A percentile compares a stretch with the other conserved stretches of the same genome.
Evolutionary conservation across 2,888 invertebrate genomes (phyloP).

Genomic region (Empis stercorea): DNA sequence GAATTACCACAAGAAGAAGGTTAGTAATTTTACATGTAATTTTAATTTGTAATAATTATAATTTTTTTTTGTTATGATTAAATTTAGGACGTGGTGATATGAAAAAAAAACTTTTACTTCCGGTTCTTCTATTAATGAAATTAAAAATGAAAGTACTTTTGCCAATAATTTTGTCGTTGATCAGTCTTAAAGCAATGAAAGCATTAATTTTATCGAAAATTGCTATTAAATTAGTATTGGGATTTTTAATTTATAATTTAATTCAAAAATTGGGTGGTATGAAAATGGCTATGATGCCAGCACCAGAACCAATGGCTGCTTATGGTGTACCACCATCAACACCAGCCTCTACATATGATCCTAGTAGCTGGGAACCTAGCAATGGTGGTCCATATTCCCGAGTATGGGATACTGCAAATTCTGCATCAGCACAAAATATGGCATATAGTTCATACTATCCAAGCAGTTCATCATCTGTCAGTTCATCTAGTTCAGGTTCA

Average conservation of each 20-base stretch:
- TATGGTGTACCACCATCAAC: constrained; percentile 55
- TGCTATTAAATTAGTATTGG: constrained; percentile 66
- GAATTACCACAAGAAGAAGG: constrained; percentile 41
- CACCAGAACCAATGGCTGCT: constrained; percentile 44
- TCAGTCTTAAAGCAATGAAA: constrained; percentile 71
- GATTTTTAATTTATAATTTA: constrained; percentile 67
- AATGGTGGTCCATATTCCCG: constrained; percentile 66
- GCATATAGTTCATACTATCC: constrained; percentile 63
- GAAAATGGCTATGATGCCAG: constrained; percentile 52
- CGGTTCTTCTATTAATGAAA: constrained; percentile 64
- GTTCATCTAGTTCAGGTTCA: constrained; percentile 36
- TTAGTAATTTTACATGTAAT: constrained; percentile 15
- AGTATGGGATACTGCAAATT: constrained; percentile 53
- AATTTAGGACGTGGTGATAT: constrained; percentile 71
- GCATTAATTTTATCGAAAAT: constrained; percentile 74
- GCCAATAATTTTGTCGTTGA: constrained; percentile 66
- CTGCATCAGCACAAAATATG: constrained; percentile 40
- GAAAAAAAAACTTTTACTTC: constrained; percentile 73
- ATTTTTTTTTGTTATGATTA: neutral
- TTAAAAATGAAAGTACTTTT: constrained; percentile 71
- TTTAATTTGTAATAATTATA: neutral
- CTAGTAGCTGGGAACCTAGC: constrained; percentile 50
- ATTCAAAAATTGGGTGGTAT: constrained; percentile 69
- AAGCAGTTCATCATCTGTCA: constrained; percentile 40
- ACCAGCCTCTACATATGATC: constrained; percentile 59